These are phyloP conservation scores for Tridacna crocea DNA, from an alignment of 2,888 invertebrate genomes.

Conservation along the genomic window DNA sequence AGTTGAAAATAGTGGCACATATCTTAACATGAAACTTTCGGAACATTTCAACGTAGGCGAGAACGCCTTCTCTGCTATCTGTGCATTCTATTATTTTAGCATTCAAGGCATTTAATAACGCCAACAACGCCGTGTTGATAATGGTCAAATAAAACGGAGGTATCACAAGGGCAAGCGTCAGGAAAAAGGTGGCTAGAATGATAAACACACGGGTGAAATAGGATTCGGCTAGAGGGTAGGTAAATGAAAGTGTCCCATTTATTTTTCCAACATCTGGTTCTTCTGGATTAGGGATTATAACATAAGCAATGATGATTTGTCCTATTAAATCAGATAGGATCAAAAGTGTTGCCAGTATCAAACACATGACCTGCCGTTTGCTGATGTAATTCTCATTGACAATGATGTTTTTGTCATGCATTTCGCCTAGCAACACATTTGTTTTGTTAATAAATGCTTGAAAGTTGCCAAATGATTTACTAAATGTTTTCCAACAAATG, in stretches of 20 bases:
- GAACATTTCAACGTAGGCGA: neutral
- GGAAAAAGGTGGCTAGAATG: slow-evolving; percentile 2
- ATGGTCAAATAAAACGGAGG: slow-evolving; percentile 4
- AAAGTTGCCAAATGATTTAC: neutral
- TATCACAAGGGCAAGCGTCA: neutral
- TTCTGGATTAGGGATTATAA: neutral
- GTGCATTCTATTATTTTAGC: neutral
- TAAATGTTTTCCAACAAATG: slow-evolving; percentile 7
- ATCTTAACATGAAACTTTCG: neutral
- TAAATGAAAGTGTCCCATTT: neutral
- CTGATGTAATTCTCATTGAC: neutral
- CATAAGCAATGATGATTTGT: slow-evolving; percentile 5
- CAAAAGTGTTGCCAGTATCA: neutral
- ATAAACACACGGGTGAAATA: neutral
- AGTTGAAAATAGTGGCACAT: neutral
- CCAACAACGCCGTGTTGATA: neutral
- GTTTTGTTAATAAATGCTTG: neutral
- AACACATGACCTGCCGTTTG: neutral
- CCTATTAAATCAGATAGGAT: neutral
- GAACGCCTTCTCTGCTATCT: neutral
- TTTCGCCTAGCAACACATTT: neutral
- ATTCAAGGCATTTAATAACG: neutral
- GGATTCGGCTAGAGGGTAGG: neutral
- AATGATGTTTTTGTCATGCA: neutral
- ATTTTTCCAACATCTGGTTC: too few relatives aligned